Evolutionary conservation across 2,888 invertebrate genomes (phyloP).

Genomic region (Baronia brevicornis): DNA sequence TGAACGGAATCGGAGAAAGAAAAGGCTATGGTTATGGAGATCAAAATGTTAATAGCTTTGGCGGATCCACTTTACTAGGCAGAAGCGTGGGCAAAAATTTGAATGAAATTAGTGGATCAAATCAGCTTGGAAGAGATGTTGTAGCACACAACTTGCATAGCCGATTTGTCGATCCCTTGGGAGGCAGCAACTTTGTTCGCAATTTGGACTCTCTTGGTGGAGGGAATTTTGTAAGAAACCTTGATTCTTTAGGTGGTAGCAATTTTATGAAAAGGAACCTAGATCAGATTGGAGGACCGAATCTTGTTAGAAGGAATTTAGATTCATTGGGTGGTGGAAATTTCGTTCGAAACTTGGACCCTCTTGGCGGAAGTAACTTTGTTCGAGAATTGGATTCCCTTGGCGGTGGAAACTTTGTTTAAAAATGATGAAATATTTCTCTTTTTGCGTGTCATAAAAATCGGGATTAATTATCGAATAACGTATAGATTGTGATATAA

Average conservation of each 20-base stretch:
- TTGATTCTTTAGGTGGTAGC: slow-evolving; percentile 55
- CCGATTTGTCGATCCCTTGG: slow-evolving; percentile 41
- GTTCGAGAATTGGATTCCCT: slow-evolving; percentile 55
- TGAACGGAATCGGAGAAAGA: slow-evolving; percentile 19
- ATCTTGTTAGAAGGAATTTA: slow-evolving; percentile 55
- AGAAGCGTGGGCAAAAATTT: slow-evolving; percentile 22
- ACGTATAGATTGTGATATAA: slow-evolving; percentile 43
- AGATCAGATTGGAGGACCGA: slow-evolving; percentile 58
- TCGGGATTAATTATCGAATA: slow-evolving; percentile 22
- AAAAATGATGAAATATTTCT: slow-evolving; percentile 23
- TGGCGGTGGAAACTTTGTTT: slow-evolving; percentile 58
- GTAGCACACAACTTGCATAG: slow-evolving; percentile 22
- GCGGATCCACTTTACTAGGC: slow-evolving; percentile 37
- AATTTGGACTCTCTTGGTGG: slow-evolving; percentile 59
- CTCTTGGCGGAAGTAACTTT: slow-evolving; percentile 69
- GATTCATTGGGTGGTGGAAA: slow-evolving; percentile 63
- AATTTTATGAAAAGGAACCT: slow-evolving; percentile 62
- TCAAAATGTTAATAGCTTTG: slow-evolving; percentile 33
- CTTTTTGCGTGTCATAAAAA: slow-evolving; percentile 8
- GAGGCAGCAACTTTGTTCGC: slow-evolving; percentile 57
- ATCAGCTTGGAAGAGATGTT: slow-evolving; percentile 23
- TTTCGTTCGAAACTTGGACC: slow-evolving; percentile 60
- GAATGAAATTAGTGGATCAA: slow-evolving; percentile 24
- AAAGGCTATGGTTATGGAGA: slow-evolving; percentile 20
- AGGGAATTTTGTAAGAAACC: slow-evolving; percentile 50